Conservation (phyloP, 2,797 vertebrate species). For the Parauchenoglanis punctatus region DNA sequence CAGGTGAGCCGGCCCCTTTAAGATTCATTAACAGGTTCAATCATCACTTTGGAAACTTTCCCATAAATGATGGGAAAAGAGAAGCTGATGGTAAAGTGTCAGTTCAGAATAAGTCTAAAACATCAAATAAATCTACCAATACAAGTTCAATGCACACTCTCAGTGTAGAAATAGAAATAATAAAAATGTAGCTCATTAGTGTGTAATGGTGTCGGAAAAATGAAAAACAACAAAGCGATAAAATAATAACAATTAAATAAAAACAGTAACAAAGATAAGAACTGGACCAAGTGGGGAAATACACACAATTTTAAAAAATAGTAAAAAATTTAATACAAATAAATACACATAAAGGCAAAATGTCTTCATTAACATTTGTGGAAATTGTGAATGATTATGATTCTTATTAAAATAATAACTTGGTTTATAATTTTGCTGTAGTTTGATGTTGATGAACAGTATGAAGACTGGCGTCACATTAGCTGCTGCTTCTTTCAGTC, state of each 20-base stretch:
- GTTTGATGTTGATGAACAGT: background rate
- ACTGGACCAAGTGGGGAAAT: background rate
- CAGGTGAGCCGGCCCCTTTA: too few relatives aligned
- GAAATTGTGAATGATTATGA: background rate
- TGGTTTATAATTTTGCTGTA: background rate
- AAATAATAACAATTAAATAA: too few relatives aligned
- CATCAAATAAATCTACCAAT: too few relatives aligned
- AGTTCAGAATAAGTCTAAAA: too few relatives aligned
- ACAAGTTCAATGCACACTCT: too few relatives aligned
- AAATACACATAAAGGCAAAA: background rate
- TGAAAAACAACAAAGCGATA: too few relatives aligned
- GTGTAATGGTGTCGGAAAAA: too few relatives aligned
- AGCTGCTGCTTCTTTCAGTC: background rate
- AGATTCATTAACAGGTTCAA: background rate
- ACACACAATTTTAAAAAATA: background rate
- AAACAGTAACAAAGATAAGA: background rate
- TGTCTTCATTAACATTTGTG: background rate
- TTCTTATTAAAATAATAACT: background rate
- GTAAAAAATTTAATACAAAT: background rate
- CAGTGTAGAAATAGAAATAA: background rate
- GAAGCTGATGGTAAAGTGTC: too few relatives aligned
- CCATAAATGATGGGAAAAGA: too few relatives aligned
- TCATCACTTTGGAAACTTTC: too few relatives aligned
- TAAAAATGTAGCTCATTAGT: too few relatives aligned
- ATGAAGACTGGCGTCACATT: too few relatives aligned